Evolutionary conservation across 2,797 vertebrate genomes (phyloP).

Genomic region (Ptychobarbus kaznakovi): DNA sequence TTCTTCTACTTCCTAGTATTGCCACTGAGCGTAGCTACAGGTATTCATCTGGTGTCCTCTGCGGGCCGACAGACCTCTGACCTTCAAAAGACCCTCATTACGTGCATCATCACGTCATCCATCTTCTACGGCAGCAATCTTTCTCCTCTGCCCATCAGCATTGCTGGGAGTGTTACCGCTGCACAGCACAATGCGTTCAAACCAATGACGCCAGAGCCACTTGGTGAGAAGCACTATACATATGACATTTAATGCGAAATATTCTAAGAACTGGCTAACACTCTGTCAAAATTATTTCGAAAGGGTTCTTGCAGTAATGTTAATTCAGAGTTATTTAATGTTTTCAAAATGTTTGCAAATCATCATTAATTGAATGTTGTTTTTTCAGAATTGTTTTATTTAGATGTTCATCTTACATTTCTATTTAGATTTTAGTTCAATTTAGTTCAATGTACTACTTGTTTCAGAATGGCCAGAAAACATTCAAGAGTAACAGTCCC

Average conservation of each 20-base stretch:
- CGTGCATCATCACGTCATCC: slow-evolving; percentile 83
- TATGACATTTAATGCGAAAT: not conserved
- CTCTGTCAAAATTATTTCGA: too few species aligned
- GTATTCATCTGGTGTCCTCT: slow-evolving; percentile 87
- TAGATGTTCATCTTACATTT: too few species aligned
- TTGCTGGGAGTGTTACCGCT: slow-evolving; percentile 83
- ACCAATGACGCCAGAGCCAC: slow-evolving; percentile 58
- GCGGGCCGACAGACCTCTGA: slow-evolving; percentile 85
- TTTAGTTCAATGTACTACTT: too few species aligned
- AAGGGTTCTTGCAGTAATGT: not conserved
- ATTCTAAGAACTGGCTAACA: not conserved
- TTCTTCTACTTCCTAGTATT: slow-evolving; percentile 86
- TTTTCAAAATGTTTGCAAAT: too few species aligned
- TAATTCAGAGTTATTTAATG: not conserved
- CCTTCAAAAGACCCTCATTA: slow-evolving; percentile 77
- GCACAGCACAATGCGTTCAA: slow-evolving; percentile 80
- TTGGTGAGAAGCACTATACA: slow-evolving; percentile 69
- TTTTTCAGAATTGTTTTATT: too few species aligned
- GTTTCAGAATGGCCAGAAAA: too few species aligned
- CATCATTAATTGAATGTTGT: too few species aligned
- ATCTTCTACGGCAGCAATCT: slow-evolving; percentile 86
- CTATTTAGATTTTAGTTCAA: too few species aligned
- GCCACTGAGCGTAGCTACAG: slow-evolving; percentile 84
- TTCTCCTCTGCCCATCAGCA: slow-evolving; percentile 85
- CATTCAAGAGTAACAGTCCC: too few species aligned